Evolutionary conservation across 2,888 invertebrate species (phyloP).

Genomic region (Microdon myrmicae): DNA sequence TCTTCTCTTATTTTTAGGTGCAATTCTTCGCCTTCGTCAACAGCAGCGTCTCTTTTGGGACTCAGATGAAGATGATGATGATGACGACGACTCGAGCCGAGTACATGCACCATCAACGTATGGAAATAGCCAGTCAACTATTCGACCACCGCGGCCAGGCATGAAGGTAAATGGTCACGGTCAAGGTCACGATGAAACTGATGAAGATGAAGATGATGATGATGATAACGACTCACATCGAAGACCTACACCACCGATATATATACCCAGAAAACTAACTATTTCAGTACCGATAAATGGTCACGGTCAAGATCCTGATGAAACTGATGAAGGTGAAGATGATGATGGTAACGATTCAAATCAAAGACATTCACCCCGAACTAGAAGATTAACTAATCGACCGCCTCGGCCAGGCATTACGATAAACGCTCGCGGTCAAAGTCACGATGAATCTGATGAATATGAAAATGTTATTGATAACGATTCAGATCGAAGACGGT

Average conservation of each 20-base stretch:
- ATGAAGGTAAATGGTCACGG: constrained; percentile 40
- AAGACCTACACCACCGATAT: constrained; percentile 32
- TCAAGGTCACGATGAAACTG: constrained; percentile 68
- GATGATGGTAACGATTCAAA: constrained; percentile 23
- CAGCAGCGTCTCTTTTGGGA: constrained; percentile 67
- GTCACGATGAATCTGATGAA: constrained; percentile 37
- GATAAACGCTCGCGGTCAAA: constrained; percentile 38
- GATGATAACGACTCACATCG: constrained; percentile 15
- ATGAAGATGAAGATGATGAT: constrained; percentile 69
- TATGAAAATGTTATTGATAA: constrained; percentile 24
- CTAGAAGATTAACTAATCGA: constrained; percentile 54
- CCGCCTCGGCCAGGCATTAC: constrained; percentile 32
- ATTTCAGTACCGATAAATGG: constrained; percentile 42
- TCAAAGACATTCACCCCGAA: constrained; percentile 34
- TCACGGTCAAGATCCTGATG: constrained; percentile 56
- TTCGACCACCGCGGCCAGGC: constrained; percentile 29
- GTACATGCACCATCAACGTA: constrained; percentile 12
- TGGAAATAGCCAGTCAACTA: constrained; percentile 16
- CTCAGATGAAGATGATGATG: constrained; percentile 72
- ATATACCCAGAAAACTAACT: constrained; percentile 50
- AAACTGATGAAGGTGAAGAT: constrained; percentile 73
- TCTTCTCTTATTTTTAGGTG: constrained; percentile 54
- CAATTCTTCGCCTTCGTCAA: constrained; percentile 69
- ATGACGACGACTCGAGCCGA: constrained; percentile 20
- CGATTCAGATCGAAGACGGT: not conserved